phyloP scores from a whole-genome alignment of 2,797 vertebrate genomes.

The Eulemur mongoz region DNA sequence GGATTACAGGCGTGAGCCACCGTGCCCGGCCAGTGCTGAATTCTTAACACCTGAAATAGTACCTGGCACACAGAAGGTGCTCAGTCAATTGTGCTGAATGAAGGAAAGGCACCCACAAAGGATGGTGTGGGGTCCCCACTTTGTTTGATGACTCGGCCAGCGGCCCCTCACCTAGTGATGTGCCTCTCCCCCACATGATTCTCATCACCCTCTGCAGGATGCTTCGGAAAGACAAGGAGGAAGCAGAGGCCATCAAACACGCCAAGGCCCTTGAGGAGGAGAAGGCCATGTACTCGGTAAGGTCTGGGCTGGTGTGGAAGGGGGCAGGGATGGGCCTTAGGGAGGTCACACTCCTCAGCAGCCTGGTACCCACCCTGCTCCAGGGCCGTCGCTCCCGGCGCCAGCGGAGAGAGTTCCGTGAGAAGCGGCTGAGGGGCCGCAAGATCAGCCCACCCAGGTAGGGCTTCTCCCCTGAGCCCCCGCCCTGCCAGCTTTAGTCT shows the following conservation, averaged over 20 bases:
- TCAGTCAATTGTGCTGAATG: neutral
- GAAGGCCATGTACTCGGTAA: slow-evolving; percentile 99
- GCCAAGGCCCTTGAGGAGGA: slow-evolving; percentile 98
- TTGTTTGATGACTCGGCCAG: neutral
- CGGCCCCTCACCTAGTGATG: neutral
- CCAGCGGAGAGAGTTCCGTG: slow-evolving; percentile 96
- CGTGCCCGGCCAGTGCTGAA: neutral
- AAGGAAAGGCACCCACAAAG: neutral
- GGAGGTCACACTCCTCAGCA: neutral
- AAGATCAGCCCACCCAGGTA: slow-evolving; percentile 99
- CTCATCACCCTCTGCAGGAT: slow-evolving; percentile 86
- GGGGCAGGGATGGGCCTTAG: too few species aligned
- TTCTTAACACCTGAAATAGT: neutral
- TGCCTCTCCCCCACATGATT: neutral
- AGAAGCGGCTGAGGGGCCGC: slow-evolving; percentile 96
- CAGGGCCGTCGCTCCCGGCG: slow-evolving; percentile 96
- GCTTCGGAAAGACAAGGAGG: slow-evolving; percentile 98
- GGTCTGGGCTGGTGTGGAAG: slow-evolving; percentile 21
- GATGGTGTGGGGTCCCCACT: neutral
- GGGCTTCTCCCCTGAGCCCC: neutral
- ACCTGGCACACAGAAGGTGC: neutral
- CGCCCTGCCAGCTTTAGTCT: too few species aligned
- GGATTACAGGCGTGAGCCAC: too few species aligned
- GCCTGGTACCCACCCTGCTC: neutral
- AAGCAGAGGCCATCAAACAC: slow-evolving; percentile 97